Evolutionary conservation across 2,113 vertebrate species (phyloP).

Genomic region (Oryzias javanicus): DNA sequence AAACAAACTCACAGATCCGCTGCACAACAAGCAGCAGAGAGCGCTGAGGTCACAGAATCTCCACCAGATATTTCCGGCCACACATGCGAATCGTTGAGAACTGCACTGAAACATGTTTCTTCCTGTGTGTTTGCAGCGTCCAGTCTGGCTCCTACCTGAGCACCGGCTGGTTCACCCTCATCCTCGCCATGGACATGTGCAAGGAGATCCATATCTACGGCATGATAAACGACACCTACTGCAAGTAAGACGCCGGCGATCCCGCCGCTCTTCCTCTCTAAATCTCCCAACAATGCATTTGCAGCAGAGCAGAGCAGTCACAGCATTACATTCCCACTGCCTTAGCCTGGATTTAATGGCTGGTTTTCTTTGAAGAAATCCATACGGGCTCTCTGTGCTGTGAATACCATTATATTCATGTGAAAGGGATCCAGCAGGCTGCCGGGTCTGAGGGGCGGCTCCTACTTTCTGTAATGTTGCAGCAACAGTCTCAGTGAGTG

Average conservation of each 20-base stretch:
- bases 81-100: conserved; percentile 4
- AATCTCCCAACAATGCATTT: conserved; percentile 24
- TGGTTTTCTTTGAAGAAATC: conserved; percentile 52
- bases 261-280: background rate
- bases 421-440: conserved; percentile 34
- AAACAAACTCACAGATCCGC: conserved; percentile 21
- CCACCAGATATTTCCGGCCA: background rate
- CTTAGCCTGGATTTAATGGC: conserved; percentile 51
- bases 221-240: conserved; percentile 99
- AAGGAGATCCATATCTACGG: conserved; percentile 95
- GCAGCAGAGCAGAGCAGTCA: conserved; percentile 8
- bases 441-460: conserved; percentile 21
- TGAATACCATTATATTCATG: conserved; percentile 42
- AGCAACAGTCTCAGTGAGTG: conserved; percentile 28
- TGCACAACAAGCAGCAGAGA: conserved; percentile 11
- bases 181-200: conserved; percentile 98
- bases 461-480: conserved; percentile 27
- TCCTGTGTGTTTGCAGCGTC: conserved; percentile 81
- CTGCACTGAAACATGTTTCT: conserved; percentile 13
- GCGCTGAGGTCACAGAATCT: conserved; percentile 21
- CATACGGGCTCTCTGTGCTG: conserved; percentile 44
- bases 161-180: conserved; percentile 98
- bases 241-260: conserved; percentile 83
- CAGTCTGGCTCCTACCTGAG: conserved; percentile 98
- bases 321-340: conserved; percentile 31